These are phyloP conservation scores for Drosophila putrida DNA, from an alignment of 2,888 invertebrate species.

Conservation along the genomic window DNA sequence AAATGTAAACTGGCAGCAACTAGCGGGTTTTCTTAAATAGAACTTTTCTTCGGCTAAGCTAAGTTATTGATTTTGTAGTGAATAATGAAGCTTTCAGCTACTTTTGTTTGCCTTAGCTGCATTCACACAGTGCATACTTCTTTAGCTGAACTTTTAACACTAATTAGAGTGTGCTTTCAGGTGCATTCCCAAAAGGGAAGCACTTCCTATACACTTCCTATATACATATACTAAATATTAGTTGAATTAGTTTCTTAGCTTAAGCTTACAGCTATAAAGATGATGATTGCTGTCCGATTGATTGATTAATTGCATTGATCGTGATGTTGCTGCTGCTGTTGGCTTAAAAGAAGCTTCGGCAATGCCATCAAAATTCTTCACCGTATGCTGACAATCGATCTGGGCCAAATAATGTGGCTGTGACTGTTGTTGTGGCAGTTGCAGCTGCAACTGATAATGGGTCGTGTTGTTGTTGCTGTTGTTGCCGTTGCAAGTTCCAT, in stretches of 20 bases:
- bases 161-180: not conserved
- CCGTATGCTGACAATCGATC: constrained; percentile 68
- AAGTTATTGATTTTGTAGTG: too few relatives aligned
- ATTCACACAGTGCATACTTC: too few relatives aligned
- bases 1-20: too few relatives aligned
- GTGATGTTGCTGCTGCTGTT: constrained; percentile 20
- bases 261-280: constrained; percentile 13
- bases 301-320: not conserved
- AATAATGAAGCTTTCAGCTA: too few relatives aligned
- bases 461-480: constrained; percentile 1
- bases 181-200: not conserved
- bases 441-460: constrained; percentile 35
- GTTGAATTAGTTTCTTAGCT: not conserved
- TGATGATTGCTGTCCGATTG: not conserved
- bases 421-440: constrained; percentile 13
- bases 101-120: too few relatives aligned
- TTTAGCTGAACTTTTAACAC: too few relatives aligned
- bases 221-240: too few relatives aligned
- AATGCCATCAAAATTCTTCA: constrained; percentile 46
- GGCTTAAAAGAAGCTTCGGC: constrained; percentile 23
- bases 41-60: too few relatives aligned
- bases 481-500: constrained; percentile 1
- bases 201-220: not conserved
- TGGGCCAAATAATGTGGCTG: constrained; percentile 68
- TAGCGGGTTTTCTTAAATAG: too few relatives aligned